A percentile compares a stretch with the other conserved stretches of the same genome.
These are phyloP conservation scores for Caenorhabditis sp. DNA, from an alignment of 2,888 invertebrate genomes.

Conservation along the genomic window DNA sequence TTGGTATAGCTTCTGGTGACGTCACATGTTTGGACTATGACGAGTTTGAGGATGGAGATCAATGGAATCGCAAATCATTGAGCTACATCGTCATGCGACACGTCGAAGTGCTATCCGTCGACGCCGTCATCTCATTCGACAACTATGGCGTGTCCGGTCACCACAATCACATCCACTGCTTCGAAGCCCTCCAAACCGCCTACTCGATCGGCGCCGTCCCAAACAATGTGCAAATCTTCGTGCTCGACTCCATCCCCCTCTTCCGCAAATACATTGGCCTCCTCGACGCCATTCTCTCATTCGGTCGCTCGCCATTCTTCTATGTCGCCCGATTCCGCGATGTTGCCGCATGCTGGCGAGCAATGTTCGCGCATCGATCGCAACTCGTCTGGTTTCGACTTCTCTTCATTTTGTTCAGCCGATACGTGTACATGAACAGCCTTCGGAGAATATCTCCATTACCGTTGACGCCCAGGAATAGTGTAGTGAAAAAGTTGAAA, in stretches of 20 bases:
- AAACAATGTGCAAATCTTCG: constrained; percentile 61
- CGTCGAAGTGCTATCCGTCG: constrained; percentile 53
- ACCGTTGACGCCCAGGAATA: constrained; percentile 27
- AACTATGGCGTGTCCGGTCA: constrained; percentile 90
- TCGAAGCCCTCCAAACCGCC: constrained; percentile 56
- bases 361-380: constrained; percentile 77
- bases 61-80: constrained; percentile 42
- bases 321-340: constrained; percentile 65
- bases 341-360: constrained; percentile 50
- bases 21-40: constrained; percentile 77
- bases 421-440: constrained; percentile 55
- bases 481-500: neutral
- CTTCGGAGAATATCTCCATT: constrained; percentile 51
- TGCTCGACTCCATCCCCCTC: constrained; percentile 69
- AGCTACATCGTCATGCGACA: constrained; percentile 45
- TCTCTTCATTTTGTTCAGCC: constrained; percentile 79
- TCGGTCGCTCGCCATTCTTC: constrained; percentile 59
- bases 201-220: constrained; percentile 57
- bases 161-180: constrained; percentile 79
- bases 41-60: constrained; percentile 81
- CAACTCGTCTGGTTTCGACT: constrained; percentile 94
- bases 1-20: constrained; percentile 83
- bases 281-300: constrained; percentile 70
- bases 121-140: constrained; percentile 86
- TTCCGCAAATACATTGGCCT: constrained; percentile 71